These are phyloP conservation scores for Drosophila insularis DNA, from an alignment of 1,140 invertebrate species.

Conservation along the genomic window DNA sequence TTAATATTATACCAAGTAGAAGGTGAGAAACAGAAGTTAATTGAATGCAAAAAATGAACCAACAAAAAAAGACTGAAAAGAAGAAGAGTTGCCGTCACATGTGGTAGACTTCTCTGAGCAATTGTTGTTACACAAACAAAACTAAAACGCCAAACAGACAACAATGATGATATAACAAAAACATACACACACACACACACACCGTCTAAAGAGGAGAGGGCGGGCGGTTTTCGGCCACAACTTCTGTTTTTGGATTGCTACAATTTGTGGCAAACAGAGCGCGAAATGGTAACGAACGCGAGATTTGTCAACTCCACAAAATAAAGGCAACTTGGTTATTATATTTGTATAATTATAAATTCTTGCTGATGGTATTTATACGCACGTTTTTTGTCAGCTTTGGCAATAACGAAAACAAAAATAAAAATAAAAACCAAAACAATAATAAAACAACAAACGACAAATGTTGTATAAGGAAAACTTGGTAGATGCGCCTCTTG, in stretches of 20 bases:
- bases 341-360: background rate
- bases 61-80: slow-evolving; percentile 27
- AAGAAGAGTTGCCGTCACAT: slow-evolving; percentile 50
- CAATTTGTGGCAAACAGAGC: slow-evolving; percentile 75
- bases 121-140: slow-evolving; percentile 36
- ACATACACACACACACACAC: slow-evolving; percentile 14
- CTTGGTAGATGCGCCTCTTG: slow-evolving; percentile 27
- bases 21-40: slow-evolving; percentile 74
- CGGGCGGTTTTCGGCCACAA: slow-evolving; percentile 33
- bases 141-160: slow-evolving; percentile 29
- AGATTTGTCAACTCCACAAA: slow-evolving; percentile 67
- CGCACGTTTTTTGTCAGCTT: slow-evolving; percentile 65
- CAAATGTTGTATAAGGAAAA: background rate
- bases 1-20: slow-evolving; percentile 32
- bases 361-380: slow-evolving; percentile 30
- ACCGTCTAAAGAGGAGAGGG: background rate
- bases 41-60: slow-evolving; percentile 64
- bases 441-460: background rate
- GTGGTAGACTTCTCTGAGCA: slow-evolving; percentile 43
- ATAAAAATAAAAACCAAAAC: background rate
- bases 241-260: slow-evolving; percentile 58
- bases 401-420: background rate
- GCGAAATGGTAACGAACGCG: slow-evolving; percentile 70
- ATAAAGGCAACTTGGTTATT: slow-evolving; percentile 54
- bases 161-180: slow-evolving; percentile 53